These are phyloP conservation scores for Rhyzopertha dominica DNA, from an alignment of 1,140 invertebrate genomes.

Conservation along the genomic window DNA sequence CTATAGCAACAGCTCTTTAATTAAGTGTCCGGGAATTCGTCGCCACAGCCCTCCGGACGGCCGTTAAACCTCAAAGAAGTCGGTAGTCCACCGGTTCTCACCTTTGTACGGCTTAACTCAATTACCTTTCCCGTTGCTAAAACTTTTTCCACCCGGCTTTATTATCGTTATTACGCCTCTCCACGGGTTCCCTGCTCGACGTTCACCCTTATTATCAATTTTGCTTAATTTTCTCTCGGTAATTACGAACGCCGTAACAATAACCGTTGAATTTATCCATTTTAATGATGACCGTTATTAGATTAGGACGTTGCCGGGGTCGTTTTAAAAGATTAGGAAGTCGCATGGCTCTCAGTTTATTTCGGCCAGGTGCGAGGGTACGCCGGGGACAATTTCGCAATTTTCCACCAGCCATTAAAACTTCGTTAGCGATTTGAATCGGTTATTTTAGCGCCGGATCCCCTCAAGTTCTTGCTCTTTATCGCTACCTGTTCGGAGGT, in stretches of 20 bases:
- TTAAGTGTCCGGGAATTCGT: slow-evolving; percentile 13
- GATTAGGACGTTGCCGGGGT: slow-evolving; percentile 37
- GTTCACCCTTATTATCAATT: slow-evolving; percentile 32
- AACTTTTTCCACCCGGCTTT: slow-evolving; percentile 12
- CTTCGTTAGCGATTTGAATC: neutral
- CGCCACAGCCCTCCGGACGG: neutral
- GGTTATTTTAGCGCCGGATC: neutral
- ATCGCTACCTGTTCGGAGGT: slow-evolving; percentile 10
- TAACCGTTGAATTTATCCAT: slow-evolving; percentile 41
- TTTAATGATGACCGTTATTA: slow-evolving; percentile 43
- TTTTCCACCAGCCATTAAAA: neutral
- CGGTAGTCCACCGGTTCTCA: slow-evolving; percentile 14
- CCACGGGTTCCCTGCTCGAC: neutral
- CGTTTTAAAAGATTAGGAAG: slow-evolving; percentile 40
- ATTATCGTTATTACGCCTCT: slow-evolving; percentile 14
- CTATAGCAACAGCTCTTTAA: slow-evolving; percentile 15
- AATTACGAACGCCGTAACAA: slow-evolving; percentile 38
- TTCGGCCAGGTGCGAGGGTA: too few relatives aligned
- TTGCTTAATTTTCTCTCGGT: slow-evolving; percentile 36
- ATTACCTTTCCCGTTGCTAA: slow-evolving; percentile 1
- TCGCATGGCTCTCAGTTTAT: too few relatives aligned
- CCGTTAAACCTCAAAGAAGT: slow-evolving; percentile 11
- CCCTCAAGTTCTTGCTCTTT: too few relatives aligned
- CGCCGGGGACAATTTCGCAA: too few relatives aligned
- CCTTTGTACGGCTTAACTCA: slow-evolving; percentile 11